These are phyloP conservation scores for Clarias magur DNA, from an alignment of 2,113 vertebrate genomes.

Conservation along the genomic window DNA sequence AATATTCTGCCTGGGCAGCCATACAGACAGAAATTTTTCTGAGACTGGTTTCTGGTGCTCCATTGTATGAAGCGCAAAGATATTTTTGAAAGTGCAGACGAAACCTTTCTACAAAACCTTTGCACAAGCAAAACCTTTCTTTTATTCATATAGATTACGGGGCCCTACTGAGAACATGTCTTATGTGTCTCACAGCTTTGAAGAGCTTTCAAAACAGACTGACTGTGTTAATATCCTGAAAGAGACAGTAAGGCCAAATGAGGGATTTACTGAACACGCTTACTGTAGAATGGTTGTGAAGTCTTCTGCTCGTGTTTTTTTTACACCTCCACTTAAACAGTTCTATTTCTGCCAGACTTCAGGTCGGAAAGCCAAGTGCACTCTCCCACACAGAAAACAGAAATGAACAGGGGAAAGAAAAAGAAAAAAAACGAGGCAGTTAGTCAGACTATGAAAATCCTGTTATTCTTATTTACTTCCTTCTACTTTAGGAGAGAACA, in stretches of 20 bases:
- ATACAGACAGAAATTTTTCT: too few species aligned
- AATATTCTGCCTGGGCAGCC: too few species aligned
- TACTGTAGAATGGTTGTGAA: background rate
- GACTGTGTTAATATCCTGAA: background rate
- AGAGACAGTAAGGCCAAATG: background rate
- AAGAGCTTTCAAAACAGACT: background rate
- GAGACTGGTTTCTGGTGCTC: too few species aligned
- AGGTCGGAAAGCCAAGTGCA: slow-evolving; percentile 1
- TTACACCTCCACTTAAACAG: slow-evolving; percentile 11
- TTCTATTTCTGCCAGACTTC: slow-evolving; percentile 4
- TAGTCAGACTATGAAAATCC: slow-evolving; percentile 3
- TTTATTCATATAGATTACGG: too few species aligned
- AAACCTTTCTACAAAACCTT: too few species aligned
- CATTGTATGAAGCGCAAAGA: too few species aligned
- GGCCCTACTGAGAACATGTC: too few species aligned
- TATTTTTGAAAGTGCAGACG: too few species aligned
- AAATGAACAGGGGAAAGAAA: background rate
- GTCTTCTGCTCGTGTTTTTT: background rate
- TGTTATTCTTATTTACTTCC: slow-evolving; percentile 1
- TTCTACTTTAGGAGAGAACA: background rate
- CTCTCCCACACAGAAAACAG: slow-evolving; percentile 8
- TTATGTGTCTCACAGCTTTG: background rate
- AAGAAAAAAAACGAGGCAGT: background rate
- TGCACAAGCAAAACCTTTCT: too few species aligned
- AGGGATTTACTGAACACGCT: background rate